Conservation (phyloP, 2,113 vertebrate species). For the Sturnira hondurensis region DNA sequence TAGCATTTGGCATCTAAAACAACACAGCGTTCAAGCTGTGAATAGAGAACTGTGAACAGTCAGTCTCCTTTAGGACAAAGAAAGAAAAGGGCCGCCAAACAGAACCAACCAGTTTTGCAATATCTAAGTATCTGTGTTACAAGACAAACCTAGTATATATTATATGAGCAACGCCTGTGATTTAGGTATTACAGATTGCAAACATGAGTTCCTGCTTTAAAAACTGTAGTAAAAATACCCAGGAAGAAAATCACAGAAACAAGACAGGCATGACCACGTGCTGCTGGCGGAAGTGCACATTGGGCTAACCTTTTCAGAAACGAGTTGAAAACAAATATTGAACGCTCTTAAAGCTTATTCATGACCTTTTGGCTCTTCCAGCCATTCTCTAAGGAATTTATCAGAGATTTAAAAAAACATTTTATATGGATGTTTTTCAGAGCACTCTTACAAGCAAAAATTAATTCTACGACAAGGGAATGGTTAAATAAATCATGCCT, state of each 20-base stretch:
- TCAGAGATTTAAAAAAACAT: background rate
- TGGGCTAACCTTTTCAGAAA: background rate
- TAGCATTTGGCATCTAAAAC: conserved; percentile 63
- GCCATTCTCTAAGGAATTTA: background rate
- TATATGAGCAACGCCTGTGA: background rate
- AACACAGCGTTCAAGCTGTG: conserved; percentile 59
- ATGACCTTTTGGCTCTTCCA: background rate
- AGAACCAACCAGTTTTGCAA: conserved; percentile 35
- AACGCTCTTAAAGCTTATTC: background rate
- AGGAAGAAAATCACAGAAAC: background rate
- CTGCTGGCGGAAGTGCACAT: background rate
- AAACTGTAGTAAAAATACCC: background rate
- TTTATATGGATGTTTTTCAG: background rate
- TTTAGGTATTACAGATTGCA: background rate
- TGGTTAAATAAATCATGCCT: background rate
- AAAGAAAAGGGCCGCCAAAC: conserved; percentile 49
- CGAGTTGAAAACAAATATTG: background rate
- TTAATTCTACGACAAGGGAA: background rate
- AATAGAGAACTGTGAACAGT: conserved; percentile 56
- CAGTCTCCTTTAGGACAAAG: conserved; percentile 59
- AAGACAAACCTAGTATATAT: background rate
- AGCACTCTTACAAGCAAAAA: background rate
- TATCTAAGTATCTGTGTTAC: background rate
- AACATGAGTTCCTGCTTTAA: background rate
- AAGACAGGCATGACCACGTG: background rate